These are phyloP conservation scores for Mustela nigripes DNA, from an alignment of 2,113 vertebrate species.

Conservation along the genomic window DNA sequence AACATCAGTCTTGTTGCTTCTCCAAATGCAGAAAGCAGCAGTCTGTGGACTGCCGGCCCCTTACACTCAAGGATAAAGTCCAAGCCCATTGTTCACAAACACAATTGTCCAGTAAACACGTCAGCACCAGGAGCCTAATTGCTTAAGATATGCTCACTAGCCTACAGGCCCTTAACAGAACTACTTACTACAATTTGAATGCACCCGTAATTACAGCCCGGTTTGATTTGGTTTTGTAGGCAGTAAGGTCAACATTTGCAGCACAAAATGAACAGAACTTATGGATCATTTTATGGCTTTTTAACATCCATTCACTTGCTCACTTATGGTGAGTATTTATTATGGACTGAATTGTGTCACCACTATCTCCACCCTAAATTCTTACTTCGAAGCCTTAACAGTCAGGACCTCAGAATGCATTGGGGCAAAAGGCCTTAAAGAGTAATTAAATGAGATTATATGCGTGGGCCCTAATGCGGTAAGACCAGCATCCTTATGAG, in stretches of 20 bases:
- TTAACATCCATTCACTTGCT: background rate
- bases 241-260: background rate
- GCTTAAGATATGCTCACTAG: background rate
- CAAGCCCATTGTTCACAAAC: background rate
- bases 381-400: background rate
- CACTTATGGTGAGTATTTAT: background rate
- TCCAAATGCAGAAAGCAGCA: conserved; percentile 31
- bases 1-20: background rate
- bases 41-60: background rate
- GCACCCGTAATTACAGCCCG: background rate
- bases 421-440: background rate
- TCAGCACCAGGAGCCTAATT: background rate
- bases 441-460: background rate
- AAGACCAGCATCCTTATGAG: background rate
- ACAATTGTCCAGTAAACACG: background rate
- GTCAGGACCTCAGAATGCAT: background rate
- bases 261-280: background rate
- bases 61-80: background rate
- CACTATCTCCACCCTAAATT: background rate
- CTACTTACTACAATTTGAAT: background rate
- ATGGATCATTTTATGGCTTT: background rate
- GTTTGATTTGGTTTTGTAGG: background rate
- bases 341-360: background rate
- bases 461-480: background rate
- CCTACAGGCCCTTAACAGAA: background rate